These are phyloP conservation scores for Scortum barcoo DNA, from an alignment of 2,113 vertebrate genomes.

Conservation along the genomic window DNA sequence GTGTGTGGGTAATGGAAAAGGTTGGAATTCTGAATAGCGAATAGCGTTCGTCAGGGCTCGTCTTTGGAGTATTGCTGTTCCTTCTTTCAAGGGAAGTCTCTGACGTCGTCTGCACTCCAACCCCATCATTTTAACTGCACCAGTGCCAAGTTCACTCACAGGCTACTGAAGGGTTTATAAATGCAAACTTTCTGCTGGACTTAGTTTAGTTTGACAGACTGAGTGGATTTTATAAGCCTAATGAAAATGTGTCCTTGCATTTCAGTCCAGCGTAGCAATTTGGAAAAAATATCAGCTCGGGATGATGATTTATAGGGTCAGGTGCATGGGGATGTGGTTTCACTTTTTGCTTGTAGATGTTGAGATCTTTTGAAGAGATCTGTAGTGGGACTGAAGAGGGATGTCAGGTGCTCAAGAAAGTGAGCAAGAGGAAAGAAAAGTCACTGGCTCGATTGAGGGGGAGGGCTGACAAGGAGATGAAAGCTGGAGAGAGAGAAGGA, in stretches of 20 bases:
- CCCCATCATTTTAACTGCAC: neutral
- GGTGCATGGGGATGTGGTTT: constrained; percentile 2
- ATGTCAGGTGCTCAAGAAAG: neutral
- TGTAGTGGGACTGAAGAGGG: constrained; percentile 1
- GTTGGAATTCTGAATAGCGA: neutral
- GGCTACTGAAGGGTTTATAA: constrained; percentile 28
- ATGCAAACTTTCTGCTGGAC: constrained; percentile 18
- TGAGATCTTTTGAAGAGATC: neutral
- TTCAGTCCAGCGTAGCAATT: constrained; percentile 35
- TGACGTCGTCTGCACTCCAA: constrained; percentile 6
- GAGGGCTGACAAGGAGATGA: constrained; percentile 32
- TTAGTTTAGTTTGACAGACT: constrained; percentile 4
- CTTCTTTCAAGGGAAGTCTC: neutral
- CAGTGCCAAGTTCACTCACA: constrained; percentile 4
- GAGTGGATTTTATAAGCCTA: constrained; percentile 47
- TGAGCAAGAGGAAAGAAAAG: neutral
- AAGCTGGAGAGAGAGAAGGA: constrained; percentile 14
- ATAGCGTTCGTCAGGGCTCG: neutral
- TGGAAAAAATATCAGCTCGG: constrained; percentile 7
- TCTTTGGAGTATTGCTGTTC: neutral
- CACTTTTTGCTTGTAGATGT: constrained; percentile 1
- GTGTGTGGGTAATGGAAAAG: constrained; percentile 27
- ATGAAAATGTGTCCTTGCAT: constrained; percentile 30
- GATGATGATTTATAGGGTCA: constrained; percentile 3
- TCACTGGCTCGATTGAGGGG: neutral